phyloP scores from a whole-genome alignment of 2,888 invertebrate genomes.

The Yponomeuta evonymella region DNA sequence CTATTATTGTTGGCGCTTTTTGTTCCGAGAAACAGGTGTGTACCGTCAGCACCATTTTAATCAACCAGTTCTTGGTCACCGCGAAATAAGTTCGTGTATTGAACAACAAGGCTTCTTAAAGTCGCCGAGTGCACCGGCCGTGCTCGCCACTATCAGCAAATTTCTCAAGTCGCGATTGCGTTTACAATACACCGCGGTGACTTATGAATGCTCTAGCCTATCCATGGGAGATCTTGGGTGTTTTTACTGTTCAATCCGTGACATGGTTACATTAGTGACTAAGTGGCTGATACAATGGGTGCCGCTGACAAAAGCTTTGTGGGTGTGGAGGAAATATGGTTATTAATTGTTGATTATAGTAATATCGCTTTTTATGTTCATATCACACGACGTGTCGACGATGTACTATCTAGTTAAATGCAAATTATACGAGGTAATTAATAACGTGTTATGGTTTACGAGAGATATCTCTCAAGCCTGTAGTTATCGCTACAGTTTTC shows the following conservation, averaged over 20 bases:
- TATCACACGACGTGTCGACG: no score
- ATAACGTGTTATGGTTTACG: no score
- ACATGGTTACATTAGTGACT: slow-evolving; percentile 9
- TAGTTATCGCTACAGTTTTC: no score
- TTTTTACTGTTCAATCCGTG: slow-evolving; percentile 15
- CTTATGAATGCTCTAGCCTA: slow-evolving; percentile 7
- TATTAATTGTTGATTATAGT: background rate
- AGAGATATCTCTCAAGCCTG: no score
- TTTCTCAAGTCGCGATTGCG: background rate
- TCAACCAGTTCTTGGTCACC: background rate
- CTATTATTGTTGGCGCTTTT: background rate
- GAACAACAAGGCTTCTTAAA: background rate
- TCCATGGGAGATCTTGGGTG: slow-evolving; percentile 9
- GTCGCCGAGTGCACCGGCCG: background rate
- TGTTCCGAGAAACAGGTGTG: background rate
- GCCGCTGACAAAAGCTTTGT: slow-evolving; percentile 26
- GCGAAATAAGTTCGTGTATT: background rate
- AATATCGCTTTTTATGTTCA: no score
- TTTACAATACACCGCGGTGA: background rate
- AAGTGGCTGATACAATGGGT: slow-evolving; percentile 25
- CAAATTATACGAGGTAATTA: no score
- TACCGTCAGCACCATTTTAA: background rate
- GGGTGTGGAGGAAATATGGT: background rate
- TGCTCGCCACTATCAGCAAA: background rate
- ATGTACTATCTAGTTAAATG: no score